Evolutionary conservation across 2,113 vertebrate species (phyloP), one percentile per base, ranked within the genome.

Genomic region (Synodontis membranacea): DNA sequence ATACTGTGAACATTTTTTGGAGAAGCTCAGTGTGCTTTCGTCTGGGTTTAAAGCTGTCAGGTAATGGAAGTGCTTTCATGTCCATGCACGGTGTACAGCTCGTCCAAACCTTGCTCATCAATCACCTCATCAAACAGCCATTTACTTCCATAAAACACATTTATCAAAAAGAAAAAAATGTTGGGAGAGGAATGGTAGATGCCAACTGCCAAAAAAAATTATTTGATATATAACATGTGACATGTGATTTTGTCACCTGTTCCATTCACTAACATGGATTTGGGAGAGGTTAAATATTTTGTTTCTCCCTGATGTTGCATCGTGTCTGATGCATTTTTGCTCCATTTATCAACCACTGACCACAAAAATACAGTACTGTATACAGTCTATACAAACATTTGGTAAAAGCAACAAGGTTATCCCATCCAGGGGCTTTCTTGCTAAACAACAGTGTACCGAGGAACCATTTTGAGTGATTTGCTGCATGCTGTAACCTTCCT

Each of bases 381-480:
- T 10, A 4, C 6, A 52, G 46, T 78, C 19, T 54, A 56, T 37
- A 31, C n/a, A n/a, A n/a, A n/a, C n/a, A 39, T 37, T 48, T 34
- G 28, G 4, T 9, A 23, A 74, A 37, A 44, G n/a, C n/a, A 78
- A 31, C 74, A 50, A 31, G 28, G n/a, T 50, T n/a, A 50, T 52
- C 14, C 31, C 15, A 90, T 88, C 83, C 90, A 92, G 85, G 89
- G 82, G 88, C 89, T 84, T 88, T 84, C 84, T 85, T 56, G 84
- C 86, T 58, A 74, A 88, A 90, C 90, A 88, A 88, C 83, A 90
- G 88, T 84, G 85, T 84, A 88, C 74, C 23, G 83, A 89, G 68
- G 75, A 86, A 89, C 78, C 62, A 89, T 72, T 93, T 91, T 88
- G 84, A 90, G 90, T 75, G 86, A 23, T 58, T 89, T 91, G 84